Percentiles rank a stretch among this genome's conserved stretches.
phyloP scores from a whole-genome alignment of 2,113 vertebrate genomes.

The Willisornis vidua region DNA sequence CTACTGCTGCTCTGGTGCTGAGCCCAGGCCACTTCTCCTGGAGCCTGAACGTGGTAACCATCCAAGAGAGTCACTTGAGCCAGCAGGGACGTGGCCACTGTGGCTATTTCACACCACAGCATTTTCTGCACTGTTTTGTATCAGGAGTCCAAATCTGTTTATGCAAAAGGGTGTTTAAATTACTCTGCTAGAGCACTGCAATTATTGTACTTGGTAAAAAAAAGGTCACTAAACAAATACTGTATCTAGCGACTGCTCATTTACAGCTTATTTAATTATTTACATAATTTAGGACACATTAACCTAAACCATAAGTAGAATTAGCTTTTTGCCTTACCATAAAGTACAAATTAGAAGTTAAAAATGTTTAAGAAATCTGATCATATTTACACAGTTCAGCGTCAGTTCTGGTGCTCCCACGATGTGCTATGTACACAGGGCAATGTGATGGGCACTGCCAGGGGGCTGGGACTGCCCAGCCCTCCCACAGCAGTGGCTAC shows the following conservation, averaged over 20 bases:
- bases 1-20: background rate
- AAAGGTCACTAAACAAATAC: conserved; percentile 73
- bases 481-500: no score
- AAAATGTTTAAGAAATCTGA: conserved; percentile 89
- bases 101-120: conserved; percentile 8
- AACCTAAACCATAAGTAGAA: conserved; percentile 82
- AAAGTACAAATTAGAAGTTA: conserved; percentile 91
- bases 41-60: background rate
- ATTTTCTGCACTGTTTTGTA: conserved; percentile 22
- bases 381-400: conserved; percentile 87
- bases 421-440: conserved; percentile 83
- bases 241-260: conserved; percentile 76
- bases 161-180: conserved; percentile 82
- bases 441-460: conserved; percentile 47
- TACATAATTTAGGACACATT: conserved; percentile 84
- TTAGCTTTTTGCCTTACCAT: conserved; percentile 82
- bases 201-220: conserved; percentile 76
- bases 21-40: conserved; percentile 14
- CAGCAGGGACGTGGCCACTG: background rate
- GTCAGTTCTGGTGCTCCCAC: conserved; percentile 78
- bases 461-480: no score
- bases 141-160: conserved; percentile 73
- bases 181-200: conserved; percentile 80
- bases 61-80: conserved; percentile 3
- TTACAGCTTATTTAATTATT: conserved; percentile 86